phyloP scores from a whole-genome alignment of 2,888 invertebrate species.

The Hedychridium roseum region DNA sequence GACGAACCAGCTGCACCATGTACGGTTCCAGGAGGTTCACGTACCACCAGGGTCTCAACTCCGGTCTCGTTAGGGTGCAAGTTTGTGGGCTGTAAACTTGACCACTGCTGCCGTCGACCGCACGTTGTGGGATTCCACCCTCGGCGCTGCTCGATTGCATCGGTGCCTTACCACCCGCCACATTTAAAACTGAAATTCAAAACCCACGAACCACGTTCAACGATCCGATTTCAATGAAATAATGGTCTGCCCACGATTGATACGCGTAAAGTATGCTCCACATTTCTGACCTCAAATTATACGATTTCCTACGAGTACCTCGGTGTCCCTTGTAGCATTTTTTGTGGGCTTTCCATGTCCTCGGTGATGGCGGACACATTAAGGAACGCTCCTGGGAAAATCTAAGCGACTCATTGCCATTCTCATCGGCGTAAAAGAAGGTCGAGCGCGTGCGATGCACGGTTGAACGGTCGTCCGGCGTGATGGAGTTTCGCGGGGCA shows the following conservation, averaged over 20 bases:
- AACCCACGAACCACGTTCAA: too few species aligned
- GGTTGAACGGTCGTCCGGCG: not conserved
- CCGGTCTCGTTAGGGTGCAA: conserved; percentile 85
- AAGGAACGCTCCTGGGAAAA: conserved; percentile 23
- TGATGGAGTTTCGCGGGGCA: too few species aligned
- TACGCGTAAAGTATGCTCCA: too few species aligned
- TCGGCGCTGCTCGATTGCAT: conserved; percentile 90
- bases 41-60: conserved; percentile 94
- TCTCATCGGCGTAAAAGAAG: conserved; percentile 27
- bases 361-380: not conserved
- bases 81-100: conserved; percentile 83
- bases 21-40: conserved; percentile 93
- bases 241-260: too few species aligned
- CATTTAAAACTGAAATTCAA: conserved; percentile 88
- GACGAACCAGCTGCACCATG: conserved; percentile 90
- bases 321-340: too few species aligned
- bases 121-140: conserved; percentile 87
- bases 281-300: too few species aligned
- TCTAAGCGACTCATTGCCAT: conserved; percentile 27
- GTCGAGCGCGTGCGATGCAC: conserved; percentile 14
- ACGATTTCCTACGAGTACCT: too few species aligned
- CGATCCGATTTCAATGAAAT: too few species aligned
- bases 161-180: conserved; percentile 93
- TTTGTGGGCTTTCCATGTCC: too few species aligned
- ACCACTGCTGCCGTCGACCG: conserved; percentile 90